Base-by-base conservation (phyloP, 2,113 vertebrate species). In the Isichthys henryi region DNA sequence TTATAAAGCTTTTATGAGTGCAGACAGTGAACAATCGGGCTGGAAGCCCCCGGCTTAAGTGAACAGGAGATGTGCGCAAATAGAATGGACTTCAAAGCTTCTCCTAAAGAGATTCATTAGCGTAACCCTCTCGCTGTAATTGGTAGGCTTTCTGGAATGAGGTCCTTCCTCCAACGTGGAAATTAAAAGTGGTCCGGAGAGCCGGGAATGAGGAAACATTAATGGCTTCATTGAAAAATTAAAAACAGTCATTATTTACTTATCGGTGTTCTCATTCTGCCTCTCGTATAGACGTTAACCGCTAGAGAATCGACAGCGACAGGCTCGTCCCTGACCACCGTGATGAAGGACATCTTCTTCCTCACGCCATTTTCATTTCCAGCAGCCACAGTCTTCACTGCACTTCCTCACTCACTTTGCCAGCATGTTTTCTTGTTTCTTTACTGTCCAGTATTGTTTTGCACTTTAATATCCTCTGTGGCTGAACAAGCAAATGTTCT, bases 1-100 rank as follows among this genome's bases (percentile, higher is more conserved):
- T 88, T 91, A 85, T 39, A 74, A 91, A 88, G 90, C 88, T 58
- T 91, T 90, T 74, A 90, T 94, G 93, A 94, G 94, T 94, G 90
- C 91, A 92, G 91, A 94, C 93, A 92, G 58, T 39, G 70, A 80
- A 89, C 91, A 91, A 85, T 53, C 86, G 74, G 83, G 92, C 90
- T 88, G 84, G 62, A 89, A 89, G 92, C 92, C 90, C 39, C 15
- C 21, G 88, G 82, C 90, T 93, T 88, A 91, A 89, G 90, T 88
- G 56, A 92, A 88, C 86, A 53, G 17, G 19, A 88, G 89, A 87
- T 93, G 92, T 90, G 90, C 93, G 93, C 93, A 92, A 92, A 92
- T 89, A 89, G 58, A 35, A 19, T 7, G 45, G 45, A 90, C 89
- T 91, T 93, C 88, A 91, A 80, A 93, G 91, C 90, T 80, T 85